Base-by-base conservation (phyloP, 2,797 vertebrate genomes). In the Sebastes alutus region DNA sequence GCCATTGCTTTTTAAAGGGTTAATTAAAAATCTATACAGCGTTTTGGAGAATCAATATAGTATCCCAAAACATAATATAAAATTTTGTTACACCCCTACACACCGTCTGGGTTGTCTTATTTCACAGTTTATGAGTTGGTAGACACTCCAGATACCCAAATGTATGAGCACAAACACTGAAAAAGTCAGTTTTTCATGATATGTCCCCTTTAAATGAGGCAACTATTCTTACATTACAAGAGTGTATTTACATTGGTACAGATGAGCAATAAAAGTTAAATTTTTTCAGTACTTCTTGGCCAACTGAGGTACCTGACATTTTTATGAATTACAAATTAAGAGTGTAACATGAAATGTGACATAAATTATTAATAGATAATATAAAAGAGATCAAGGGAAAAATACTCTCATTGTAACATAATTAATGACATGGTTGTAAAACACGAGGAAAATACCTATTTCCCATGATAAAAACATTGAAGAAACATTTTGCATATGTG, bases 371-470 rank as follows among this genome's bases (percentile, higher is more conserved):
- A n/a, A 79, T 27, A 67, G 66, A 67, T 54, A 64, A 52, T 63
- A 55, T 33, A 58, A 42, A 75, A 42, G 30, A 55, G n/a, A 71
- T 62, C 33, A 78, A 67, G 32, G 20, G 38, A 33, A 77, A 67
- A 84, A 75, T 72, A 13, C 25, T 59, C 42, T 72, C 46, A n/a
- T 30, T 74, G 30, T 55, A 72, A 18, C 7, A 52, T 77, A 81
- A 89, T 72, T 85, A 76, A 81, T 58, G 20, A 66, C 33, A 58
- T 27, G 68, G 35, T 52, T 83, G 56, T 90, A 79, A 86, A 90
- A 83, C 49, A 77, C 25, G n/a, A 68, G 38, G n/a, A 77, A 85
- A 87, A 77, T 64, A 54, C 16, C 5, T 29, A 52, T 75, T 78
- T 81, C 61, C 67, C 7, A 16, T 68, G 16, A 61, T 52, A 68